Evolutionary conservation across 2,797 vertebrate species (phyloP).

Genomic region (Brotula barbata): DNA sequence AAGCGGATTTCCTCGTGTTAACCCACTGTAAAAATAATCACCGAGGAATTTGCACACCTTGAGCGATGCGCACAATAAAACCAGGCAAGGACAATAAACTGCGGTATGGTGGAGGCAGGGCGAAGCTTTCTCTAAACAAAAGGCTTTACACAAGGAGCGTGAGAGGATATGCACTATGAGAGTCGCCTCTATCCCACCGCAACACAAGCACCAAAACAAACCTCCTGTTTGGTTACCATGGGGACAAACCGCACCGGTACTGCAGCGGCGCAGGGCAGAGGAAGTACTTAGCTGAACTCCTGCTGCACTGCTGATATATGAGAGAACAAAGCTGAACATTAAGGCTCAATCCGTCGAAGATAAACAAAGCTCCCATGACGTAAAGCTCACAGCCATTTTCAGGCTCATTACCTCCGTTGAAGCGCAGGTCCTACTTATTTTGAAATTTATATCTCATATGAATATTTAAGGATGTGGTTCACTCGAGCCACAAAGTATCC

Average conservation of each 20-base stretch:
- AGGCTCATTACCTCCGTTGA: constrained; percentile 50
- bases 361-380: constrained; percentile 49
- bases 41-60: constrained; percentile 51
- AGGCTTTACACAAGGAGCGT: constrained; percentile 28
- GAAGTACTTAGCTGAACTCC: constrained; percentile 64
- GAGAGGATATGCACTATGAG: constrained; percentile 27
- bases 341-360: constrained; percentile 52
- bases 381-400: constrained; percentile 50
- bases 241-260: constrained; percentile 59
- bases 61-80: constrained; percentile 38
- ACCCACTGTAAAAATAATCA: constrained; percentile 18
- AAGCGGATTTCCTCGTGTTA: constrained; percentile 29
- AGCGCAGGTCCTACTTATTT: constrained; percentile 34
- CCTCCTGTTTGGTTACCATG: constrained; percentile 74
- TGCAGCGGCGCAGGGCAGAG: constrained; percentile 48
- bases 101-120: not conserved
- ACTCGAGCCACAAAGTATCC: constrained; percentile 18
- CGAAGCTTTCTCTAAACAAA: constrained; percentile 49
- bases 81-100: constrained; percentile 16
- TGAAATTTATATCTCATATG: constrained; percentile 50
- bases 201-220: constrained; percentile 73
- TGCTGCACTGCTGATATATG: constrained; percentile 59
- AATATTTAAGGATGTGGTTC: constrained; percentile 48
- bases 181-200: constrained; percentile 44
- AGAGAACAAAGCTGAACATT: constrained; percentile 65